Evolutionary conservation across 2,888 invertebrate species (phyloP).

Genomic region (Leptinotarsa rubiginosa): DNA sequence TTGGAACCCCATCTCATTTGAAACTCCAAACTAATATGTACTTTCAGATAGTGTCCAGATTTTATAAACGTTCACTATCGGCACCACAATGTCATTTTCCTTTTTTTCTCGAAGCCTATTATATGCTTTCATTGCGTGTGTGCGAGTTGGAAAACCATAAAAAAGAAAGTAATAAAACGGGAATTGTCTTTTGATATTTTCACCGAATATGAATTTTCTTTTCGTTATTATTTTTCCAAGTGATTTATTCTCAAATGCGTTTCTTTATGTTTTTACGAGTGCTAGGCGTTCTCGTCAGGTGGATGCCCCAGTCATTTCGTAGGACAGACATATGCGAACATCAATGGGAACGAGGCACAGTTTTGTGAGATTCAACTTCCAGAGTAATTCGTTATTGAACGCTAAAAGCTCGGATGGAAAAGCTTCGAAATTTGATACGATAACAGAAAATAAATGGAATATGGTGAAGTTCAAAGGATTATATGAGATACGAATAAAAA

Average conservation of each 20-base stretch:
- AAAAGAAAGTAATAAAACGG: slow-evolving; percentile 53
- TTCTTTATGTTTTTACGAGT: slow-evolving; percentile 48
- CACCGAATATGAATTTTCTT: slow-evolving; percentile 52
- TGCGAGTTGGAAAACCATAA: slow-evolving; percentile 47
- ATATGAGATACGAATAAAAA: slow-evolving; percentile 2
- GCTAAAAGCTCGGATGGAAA: slow-evolving; percentile 10
- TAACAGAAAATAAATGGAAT: slow-evolving; percentile 14
- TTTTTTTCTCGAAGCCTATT: slow-evolving; percentile 39
- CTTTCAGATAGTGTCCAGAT: slow-evolving; percentile 35
- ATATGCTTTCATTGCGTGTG: slow-evolving; percentile 47
- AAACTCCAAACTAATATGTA: slow-evolving; percentile 25
- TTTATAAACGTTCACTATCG: slow-evolving; percentile 30
- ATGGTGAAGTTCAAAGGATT: slow-evolving; percentile 16
- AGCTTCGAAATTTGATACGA: slow-evolving; percentile 12
- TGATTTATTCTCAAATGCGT: slow-evolving; percentile 51
- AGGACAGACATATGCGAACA: slow-evolving; percentile 16
- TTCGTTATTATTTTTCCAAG: slow-evolving; percentile 51
- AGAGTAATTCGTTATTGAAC: slow-evolving; percentile 19
- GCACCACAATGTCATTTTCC: slow-evolving; percentile 12
- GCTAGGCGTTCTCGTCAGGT: slow-evolving; percentile 29
- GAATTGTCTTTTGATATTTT: slow-evolving; percentile 55
- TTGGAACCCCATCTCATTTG: not conserved
- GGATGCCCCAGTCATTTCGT: not conserved
- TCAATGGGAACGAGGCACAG: not conserved
- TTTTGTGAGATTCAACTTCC: slow-evolving; percentile 9